These are phyloP conservation scores for Cirrhinus mrigala DNA, from an alignment of 2,797 vertebrate genomes.

Conservation along the genomic window DNA sequence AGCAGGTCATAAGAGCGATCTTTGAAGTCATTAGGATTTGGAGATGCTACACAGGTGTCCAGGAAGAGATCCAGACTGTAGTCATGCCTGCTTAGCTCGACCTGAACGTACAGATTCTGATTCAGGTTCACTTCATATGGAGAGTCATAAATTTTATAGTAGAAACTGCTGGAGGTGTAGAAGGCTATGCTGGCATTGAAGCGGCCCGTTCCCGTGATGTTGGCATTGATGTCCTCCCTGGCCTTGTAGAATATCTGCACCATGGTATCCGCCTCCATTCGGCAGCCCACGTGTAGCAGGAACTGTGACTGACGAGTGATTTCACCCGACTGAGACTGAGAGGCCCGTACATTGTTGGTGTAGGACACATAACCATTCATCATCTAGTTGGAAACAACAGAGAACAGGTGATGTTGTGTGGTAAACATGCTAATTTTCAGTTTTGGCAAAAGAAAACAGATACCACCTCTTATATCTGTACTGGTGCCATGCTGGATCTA, in stretches of 20 bases:
- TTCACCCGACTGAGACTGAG: slow-evolving; percentile 45
- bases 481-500: too few relatives aligned
- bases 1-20: slow-evolving; percentile 79
- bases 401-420: neutral
- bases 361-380: slow-evolving; percentile 77
- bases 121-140: slow-evolving; percentile 83
- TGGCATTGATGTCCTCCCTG: too few relatives aligned
- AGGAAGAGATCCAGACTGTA: slow-evolving; percentile 79
- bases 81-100: slow-evolving; percentile 72
- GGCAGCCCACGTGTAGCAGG: slow-evolving; percentile 77
- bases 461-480: too few relatives aligned
- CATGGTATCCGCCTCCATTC: slow-evolving; percentile 82
- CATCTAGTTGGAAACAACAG: slow-evolving; percentile 67
- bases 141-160: slow-evolving; percentile 70
- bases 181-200: slow-evolving; percentile 83
- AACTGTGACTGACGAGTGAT: slow-evolving; percentile 79
- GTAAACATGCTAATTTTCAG: neutral
- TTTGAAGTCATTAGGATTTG: slow-evolving; percentile 73
- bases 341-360: slow-evolving; percentile 76
- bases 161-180: slow-evolving; percentile 81
- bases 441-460: too few relatives aligned
- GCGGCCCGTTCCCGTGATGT: slow-evolving; percentile 71
- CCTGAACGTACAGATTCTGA: slow-evolving; percentile 84
- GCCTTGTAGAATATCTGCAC: too few relatives aligned
- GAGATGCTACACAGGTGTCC: slow-evolving; percentile 87